Conservation (phyloP, 2,797 vertebrate genomes). For the Sebastes umbrosus region DNA sequence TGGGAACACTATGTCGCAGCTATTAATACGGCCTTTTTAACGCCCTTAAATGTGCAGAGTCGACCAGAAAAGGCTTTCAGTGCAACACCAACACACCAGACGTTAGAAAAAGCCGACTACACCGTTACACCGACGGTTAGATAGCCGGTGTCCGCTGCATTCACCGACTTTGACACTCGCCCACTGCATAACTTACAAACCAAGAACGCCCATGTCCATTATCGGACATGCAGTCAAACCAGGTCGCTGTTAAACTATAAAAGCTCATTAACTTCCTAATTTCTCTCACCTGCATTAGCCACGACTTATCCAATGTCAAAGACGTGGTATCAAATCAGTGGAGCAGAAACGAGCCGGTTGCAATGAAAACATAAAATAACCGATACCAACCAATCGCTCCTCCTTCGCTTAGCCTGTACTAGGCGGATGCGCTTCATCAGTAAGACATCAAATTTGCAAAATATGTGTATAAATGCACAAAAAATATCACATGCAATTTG, state of each 20-base stretch:
- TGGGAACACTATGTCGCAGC: constrained; percentile 74
- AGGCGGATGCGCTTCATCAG: constrained; percentile 38
- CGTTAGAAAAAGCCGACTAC: too few species aligned
- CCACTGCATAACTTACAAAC: constrained; percentile 28
- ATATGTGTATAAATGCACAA: background rate
- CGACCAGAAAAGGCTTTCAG: background rate
- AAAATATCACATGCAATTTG: background rate
- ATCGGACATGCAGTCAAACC: constrained; percentile 46
- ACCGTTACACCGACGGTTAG: background rate
- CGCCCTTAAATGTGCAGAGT: constrained; percentile 46
- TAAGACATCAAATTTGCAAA: constrained; percentile 11
- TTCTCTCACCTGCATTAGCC: background rate
- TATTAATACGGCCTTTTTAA: constrained; percentile 75
- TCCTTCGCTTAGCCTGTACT: constrained; percentile 2
- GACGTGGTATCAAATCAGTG: background rate
- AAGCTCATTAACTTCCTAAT: background rate
- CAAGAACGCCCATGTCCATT: constrained; percentile 45
- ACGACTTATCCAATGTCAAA: background rate
- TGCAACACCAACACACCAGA: background rate
- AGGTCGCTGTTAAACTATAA: background rate
- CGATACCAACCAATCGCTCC: constrained; percentile 35
- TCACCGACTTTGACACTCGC: constrained; percentile 39
- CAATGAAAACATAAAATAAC: constrained; percentile 43
- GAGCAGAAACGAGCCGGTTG: constrained; percentile 5
- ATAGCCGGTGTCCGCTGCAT: constrained; percentile 6